These are phyloP conservation scores for Micoletzkya japonica DNA, from an alignment of 2,888 invertebrate species.

Conservation along the genomic window DNA sequence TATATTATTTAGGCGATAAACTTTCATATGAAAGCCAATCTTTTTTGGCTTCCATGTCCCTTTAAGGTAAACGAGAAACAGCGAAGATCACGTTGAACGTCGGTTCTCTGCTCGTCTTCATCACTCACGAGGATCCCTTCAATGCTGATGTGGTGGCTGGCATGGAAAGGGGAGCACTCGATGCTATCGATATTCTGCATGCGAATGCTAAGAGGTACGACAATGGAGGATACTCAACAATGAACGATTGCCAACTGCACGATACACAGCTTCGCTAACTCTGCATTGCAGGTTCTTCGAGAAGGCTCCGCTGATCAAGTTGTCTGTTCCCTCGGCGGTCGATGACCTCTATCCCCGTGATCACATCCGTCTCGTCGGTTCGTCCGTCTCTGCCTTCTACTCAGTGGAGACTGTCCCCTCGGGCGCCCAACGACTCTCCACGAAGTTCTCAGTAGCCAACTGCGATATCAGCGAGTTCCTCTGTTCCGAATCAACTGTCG, in stretches of 20 bases:
- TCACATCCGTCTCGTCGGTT: conserved; percentile 44
- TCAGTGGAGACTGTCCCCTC: conserved; percentile 28
- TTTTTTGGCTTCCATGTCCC: neutral
- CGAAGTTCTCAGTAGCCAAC: conserved; percentile 36
- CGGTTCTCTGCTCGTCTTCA: conserved; percentile 34
- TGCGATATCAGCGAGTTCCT: conserved; percentile 43
- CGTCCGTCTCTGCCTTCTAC: conserved; percentile 33
- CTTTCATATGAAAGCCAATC: too few species aligned
- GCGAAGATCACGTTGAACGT: conserved; percentile 33
- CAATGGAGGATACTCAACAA: too few species aligned
- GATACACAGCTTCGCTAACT: too few species aligned
- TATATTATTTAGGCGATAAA: too few species aligned
- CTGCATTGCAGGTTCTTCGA: conserved; percentile 37
- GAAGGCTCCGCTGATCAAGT: conserved; percentile 27
- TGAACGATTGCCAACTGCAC: too few species aligned
- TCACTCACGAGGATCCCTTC: conserved; percentile 55
- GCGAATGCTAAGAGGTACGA: conserved; percentile 28
- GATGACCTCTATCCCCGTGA: conserved; percentile 39
- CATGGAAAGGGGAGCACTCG: conserved; percentile 34
- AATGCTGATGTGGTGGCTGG: conserved; percentile 32
- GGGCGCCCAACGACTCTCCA: conserved; percentile 24
- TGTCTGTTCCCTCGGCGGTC: conserved; percentile 29
- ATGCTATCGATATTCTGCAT: conserved; percentile 32
- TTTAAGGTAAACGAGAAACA: conserved; percentile 14
- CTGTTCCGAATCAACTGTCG: conserved; percentile 35